These are phyloP conservation scores for Bembecia ichneumoniformis DNA, from an alignment of 2,888 invertebrate genomes.

Conservation along the genomic window DNA sequence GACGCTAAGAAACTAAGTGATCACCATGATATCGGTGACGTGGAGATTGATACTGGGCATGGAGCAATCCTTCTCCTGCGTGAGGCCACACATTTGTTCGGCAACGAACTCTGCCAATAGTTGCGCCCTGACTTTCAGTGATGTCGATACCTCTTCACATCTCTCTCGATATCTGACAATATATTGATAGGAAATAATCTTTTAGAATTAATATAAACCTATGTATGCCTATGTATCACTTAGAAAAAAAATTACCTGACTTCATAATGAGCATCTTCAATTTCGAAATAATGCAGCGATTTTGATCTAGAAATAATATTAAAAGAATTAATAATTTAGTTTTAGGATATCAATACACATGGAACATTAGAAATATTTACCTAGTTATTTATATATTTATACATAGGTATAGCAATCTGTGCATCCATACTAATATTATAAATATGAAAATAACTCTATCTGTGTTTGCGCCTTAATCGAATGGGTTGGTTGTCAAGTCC, in stretches of 20 bases:
- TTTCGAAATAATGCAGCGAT: conserved; percentile 50
- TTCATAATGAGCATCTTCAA: conserved; percentile 55
- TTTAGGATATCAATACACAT: background rate
- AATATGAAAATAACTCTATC: too few relatives aligned
- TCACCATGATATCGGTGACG: conserved; percentile 60
- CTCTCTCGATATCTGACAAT: conserved; percentile 44
- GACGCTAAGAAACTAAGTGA: too few relatives aligned
- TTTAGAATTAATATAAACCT: too few relatives aligned
- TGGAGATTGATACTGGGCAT: conserved; percentile 57
- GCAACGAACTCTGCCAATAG: conserved; percentile 64
- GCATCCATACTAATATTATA: too few relatives aligned
- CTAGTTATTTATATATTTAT: too few relatives aligned
- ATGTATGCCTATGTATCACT: too few relatives aligned
- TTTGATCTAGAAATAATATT: conserved; percentile 34
- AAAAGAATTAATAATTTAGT: background rate
- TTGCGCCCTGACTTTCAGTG: conserved; percentile 40
- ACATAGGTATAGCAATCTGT: too few relatives aligned
- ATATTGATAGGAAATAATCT: background rate
- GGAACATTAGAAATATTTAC: background rate
- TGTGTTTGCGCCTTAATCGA: too few relatives aligned
- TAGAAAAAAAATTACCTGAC: conserved; percentile 27
- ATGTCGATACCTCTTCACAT: conserved; percentile 46
- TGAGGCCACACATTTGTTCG: conserved; percentile 62
- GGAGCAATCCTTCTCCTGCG: conserved; percentile 52
- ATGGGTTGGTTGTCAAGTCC: too few relatives aligned